Percentiles rank a stretch among this genome's conserved stretches.
phyloP scores from a whole-genome alignment of 2,888 invertebrate genomes.

The Melipona beecheii region DNA sequence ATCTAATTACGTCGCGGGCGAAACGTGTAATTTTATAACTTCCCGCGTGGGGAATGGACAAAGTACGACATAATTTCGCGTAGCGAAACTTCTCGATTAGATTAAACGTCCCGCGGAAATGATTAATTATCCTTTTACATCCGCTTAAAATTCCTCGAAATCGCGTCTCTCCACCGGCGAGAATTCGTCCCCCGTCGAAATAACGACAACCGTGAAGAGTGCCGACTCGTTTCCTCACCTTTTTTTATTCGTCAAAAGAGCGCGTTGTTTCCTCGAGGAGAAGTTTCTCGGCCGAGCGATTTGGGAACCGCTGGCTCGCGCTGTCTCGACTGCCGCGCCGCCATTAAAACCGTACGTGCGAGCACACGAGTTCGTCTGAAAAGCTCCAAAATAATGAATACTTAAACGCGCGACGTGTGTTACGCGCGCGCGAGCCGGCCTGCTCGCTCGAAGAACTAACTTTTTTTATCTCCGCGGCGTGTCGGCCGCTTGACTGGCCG shows the following conservation, averaged over 20 bases:
- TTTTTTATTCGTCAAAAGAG: not conserved
- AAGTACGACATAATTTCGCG: constrained; percentile 5
- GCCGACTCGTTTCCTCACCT: not conserved
- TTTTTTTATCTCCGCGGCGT: constrained; percentile 30
- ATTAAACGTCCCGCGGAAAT: not conserved
- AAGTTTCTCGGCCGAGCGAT: not conserved
- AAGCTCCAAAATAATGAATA: constrained; percentile 46
- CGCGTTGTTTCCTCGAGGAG: not conserved
- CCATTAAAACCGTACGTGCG: constrained; percentile 53
- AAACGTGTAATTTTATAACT: constrained; percentile 10
- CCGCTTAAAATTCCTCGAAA: constrained; percentile 3
- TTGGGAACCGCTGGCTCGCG: constrained; percentile 4
- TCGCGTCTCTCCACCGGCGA: not conserved
- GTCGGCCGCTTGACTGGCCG: too few relatives aligned
- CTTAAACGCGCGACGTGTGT: constrained; percentile 25
- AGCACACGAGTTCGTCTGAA: constrained; percentile 32
- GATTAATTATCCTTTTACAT: not conserved
- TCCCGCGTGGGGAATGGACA: not conserved
- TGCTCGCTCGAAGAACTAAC: constrained; percentile 23
- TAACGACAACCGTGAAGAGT: not conserved
- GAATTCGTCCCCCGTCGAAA: not conserved
- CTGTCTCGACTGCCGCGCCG: constrained; percentile 6
- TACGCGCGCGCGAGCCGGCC: not conserved
- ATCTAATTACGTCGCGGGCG: constrained; percentile 20
- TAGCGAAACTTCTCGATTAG: not conserved